Evolutionary conservation across 2,797 vertebrate species (phyloP).

Genomic region (Sebastes goodei): DNA sequence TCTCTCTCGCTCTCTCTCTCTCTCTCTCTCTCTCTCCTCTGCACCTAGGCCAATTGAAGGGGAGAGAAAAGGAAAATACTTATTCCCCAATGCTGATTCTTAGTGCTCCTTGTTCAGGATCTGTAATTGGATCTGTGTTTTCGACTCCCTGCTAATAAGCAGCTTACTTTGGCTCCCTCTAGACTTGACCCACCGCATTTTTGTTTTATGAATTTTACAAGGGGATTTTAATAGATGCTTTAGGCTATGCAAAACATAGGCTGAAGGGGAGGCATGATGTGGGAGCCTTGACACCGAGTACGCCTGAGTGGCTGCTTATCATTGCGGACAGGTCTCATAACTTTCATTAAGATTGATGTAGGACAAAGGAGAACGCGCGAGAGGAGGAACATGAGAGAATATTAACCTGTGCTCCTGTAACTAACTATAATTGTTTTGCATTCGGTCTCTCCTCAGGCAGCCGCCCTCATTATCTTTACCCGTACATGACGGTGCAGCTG

Average conservation of each 20-base stretch:
- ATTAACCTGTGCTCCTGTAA: constrained; percentile 98
- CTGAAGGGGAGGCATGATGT: constrained; percentile 96
- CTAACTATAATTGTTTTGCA: constrained; percentile 98
- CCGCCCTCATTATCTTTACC: constrained; percentile 94
- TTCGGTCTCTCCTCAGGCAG: constrained; percentile 90
- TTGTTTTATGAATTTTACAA: constrained; percentile 99
- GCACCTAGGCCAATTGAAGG: constrained; percentile 94
- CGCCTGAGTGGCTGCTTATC: constrained; percentile 97
- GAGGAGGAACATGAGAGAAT: constrained; percentile 93
- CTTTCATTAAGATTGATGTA: constrained; percentile 98
- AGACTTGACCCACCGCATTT: constrained; percentile 99
- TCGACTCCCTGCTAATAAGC: constrained; percentile 99
- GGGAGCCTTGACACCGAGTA: constrained; percentile 93
- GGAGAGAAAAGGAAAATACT: constrained; percentile 86
- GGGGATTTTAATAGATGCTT: constrained; percentile 99
- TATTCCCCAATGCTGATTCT: constrained; percentile 96
- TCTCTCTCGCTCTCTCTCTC: constrained; percentile 85
- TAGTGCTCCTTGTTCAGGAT: constrained; percentile 95
- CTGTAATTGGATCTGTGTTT: constrained; percentile 99
- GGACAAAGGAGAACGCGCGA: constrained; percentile 89
- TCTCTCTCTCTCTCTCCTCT: constrained; percentile 86
- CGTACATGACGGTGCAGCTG: constrained; percentile 91
- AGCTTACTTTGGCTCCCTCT: constrained; percentile 99
- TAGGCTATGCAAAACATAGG: constrained; percentile 99
- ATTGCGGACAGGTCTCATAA: constrained; percentile 97